Base-by-base conservation (phyloP, 2,797 vertebrate genomes). In the Tragopan temminckii region DNA sequence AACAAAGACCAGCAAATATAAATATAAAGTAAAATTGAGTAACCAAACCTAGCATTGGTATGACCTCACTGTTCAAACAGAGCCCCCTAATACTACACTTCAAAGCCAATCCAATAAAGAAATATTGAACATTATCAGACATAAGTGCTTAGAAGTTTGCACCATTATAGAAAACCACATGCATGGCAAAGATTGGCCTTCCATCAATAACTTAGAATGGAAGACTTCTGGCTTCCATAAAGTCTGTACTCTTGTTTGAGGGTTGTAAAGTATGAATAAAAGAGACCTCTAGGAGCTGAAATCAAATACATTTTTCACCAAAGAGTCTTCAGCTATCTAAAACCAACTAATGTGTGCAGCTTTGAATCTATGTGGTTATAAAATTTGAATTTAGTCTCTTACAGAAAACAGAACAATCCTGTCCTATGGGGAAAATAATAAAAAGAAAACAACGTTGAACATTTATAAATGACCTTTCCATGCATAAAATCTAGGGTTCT, bases 401-500 rank as follows among this genome's bases (percentile, higher is more conserved):
- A 86, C 8, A 80, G 77, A 94, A 95, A 96, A 94, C 13, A 88
- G 1, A 72, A 55, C 14, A 50, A 90, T 59, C 46, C 61, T 50
- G 10, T 66, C 95, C 85, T 78, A 53, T n/a, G 82, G 66, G 88
- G 82, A 91, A 97, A 96, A 85, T 55, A 96, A 91, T 77, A 55
- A 92, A 90, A 89, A 92, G 45, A 87, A 84, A 96, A 85, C 45
- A 17, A 91, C 27, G 89, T n/a, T 84, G 89, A 93, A 70, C 77
- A 89, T 94, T 96, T 94, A 96, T 83, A 96, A 97, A 97, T 86
- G 57, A 95, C 82, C 91, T 95, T 96, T 97, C 82, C 94, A 96
- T 97, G 97, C 96, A 97, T 80, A 94, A 97, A 97, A 96, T 38
- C 78, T 71, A 87, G 36, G 5, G 35, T 84, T 93, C 96, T 97